Percentiles rank a stretch among this genome's conserved stretches.
Conservation (phyloP, 2,888 invertebrate genomes). For the Tetrapedia diversipes region DNA sequence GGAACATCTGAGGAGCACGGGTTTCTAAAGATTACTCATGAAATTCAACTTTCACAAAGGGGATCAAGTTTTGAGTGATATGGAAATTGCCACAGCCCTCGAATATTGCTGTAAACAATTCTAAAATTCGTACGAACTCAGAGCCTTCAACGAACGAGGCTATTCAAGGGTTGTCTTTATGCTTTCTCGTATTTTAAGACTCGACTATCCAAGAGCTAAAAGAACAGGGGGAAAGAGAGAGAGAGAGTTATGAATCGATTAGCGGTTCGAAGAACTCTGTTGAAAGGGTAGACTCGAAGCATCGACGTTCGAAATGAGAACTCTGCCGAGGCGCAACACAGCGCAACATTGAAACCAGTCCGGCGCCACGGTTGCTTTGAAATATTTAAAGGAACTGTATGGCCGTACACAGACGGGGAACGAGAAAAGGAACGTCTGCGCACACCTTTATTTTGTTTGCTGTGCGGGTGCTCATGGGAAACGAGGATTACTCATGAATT, state of each 20-base stretch:
- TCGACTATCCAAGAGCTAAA: no score
- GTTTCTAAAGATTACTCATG: not conserved
- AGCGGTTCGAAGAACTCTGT: not conserved
- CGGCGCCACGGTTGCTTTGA: slow-evolving; percentile 39
- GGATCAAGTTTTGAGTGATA: no score
- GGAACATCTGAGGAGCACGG: no score
- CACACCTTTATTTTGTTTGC: slow-evolving; percentile 60
- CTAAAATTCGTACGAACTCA: no score
- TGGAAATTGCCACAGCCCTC: no score
- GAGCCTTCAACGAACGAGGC: no score
- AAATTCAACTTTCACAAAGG: not conserved
- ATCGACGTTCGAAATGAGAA: slow-evolving; percentile 1
- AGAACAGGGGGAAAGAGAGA: no score
- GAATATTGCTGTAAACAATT: no score
- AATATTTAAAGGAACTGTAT: slow-evolving; percentile 48
- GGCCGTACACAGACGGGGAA: no score
- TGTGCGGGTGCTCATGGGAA: slow-evolving; percentile 63
- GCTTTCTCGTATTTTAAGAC: no score
- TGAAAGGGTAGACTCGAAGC: not conserved
- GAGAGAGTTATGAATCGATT: not conserved
- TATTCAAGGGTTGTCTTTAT: no score
- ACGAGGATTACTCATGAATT: slow-evolving; percentile 76
- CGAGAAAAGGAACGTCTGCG: slow-evolving; percentile 38
- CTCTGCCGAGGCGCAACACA: not conserved
- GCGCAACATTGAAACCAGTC: slow-evolving; percentile 14